Evolutionary conservation across 1,140 invertebrate genomes (phyloP).

Genomic region (Anastrepha obliqua): DNA sequence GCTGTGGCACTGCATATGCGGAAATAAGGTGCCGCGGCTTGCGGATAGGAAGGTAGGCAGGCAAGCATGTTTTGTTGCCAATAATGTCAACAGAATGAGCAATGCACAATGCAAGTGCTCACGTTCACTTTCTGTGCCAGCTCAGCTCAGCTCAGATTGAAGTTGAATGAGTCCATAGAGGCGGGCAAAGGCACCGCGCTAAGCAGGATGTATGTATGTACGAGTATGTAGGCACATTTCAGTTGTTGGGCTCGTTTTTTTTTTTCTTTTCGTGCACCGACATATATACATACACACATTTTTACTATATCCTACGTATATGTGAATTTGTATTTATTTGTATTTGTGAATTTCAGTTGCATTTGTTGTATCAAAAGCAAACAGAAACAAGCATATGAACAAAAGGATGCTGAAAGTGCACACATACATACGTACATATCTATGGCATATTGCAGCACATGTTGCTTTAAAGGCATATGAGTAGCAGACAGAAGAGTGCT

Average conservation of each 20-base stretch:
- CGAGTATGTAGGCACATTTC: background rate
- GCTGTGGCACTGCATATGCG: conserved; percentile 2
- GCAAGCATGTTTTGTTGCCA: conserved; percentile 39
- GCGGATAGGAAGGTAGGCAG: background rate
- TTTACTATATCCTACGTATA: background rate
- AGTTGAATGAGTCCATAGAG: background rate
- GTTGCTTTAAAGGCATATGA: no score
- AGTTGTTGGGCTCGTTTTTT: no score
- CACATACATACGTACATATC: no score
- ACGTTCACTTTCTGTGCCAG: conserved; percentile 11
- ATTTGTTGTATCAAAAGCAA: background rate
- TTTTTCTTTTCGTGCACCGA: background rate
- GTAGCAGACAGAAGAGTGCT: no score
- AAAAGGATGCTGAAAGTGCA: no score
- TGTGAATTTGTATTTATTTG: background rate
- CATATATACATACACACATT: background rate
- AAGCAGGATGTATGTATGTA: background rate
- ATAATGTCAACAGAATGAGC: conserved; percentile 34
- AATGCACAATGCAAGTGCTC: background rate
- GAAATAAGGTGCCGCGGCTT: background rate
- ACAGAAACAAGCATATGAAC: no score
- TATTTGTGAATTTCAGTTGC: background rate
- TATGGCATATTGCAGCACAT: no score
- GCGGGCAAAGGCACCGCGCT: background rate
- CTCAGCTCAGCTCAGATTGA: conserved; percentile 13